These are phyloP conservation scores for Phylloscopus trochiloides DNA, from an alignment of 2,113 vertebrate genomes.

Conservation along the genomic window DNA sequence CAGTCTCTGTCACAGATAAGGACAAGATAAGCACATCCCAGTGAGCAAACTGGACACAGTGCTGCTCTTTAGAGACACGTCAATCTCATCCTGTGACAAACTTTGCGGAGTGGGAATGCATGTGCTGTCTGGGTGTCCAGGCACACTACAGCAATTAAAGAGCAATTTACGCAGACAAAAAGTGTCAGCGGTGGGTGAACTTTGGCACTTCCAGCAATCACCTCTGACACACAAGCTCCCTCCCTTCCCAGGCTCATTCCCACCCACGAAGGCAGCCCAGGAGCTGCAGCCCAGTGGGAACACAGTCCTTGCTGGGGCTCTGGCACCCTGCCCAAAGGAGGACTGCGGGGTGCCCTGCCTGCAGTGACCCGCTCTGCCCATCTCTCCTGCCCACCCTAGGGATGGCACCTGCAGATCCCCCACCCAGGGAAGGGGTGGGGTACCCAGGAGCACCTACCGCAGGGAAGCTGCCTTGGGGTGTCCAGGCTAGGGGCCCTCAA, in stretches of 20 bases:
- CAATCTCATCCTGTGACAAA: not conserved
- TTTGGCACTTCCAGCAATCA: not conserved
- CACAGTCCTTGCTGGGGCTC: not conserved
- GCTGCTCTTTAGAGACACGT: not conserved
- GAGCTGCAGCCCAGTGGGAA: not conserved
- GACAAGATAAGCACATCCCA: not conserved
- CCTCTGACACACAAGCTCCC: fast-evolving
- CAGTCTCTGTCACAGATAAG: not conserved
- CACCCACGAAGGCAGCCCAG: not conserved
- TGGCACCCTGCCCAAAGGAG: not conserved
- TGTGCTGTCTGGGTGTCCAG: not conserved
- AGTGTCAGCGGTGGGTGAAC: not conserved
- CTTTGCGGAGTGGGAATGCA: not conserved
- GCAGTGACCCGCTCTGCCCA: fast-evolving
- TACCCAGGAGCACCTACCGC: not conserved
- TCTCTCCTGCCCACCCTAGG: not conserved
- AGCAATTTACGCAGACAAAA: fast-evolving
- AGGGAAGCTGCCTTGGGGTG: not conserved
- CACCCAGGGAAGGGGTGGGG: too few species aligned
- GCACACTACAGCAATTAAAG: not conserved
- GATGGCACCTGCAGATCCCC: not conserved
- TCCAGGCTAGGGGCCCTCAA: not conserved
- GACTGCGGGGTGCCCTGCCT: not conserved
- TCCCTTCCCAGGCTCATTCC: not conserved
- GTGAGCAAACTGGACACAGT: not conserved